Evolutionary conservation across 1,140 invertebrate genomes (phyloP).

Genomic region (Scaptomyza hsui): DNA sequence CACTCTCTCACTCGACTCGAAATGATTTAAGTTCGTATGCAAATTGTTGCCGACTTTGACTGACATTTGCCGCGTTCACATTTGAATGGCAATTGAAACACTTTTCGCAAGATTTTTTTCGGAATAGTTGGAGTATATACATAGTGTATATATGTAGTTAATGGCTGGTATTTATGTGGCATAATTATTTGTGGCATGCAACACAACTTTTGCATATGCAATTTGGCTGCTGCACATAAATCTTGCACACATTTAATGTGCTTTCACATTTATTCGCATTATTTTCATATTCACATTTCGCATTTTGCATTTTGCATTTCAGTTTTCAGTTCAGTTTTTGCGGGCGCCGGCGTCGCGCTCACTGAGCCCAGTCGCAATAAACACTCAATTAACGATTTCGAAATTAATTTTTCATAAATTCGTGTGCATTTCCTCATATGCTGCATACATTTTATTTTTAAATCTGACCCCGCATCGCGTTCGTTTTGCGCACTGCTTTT

Average conservation of each 20-base stretch:
- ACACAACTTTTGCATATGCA: constrained; percentile 35
- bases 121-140: neutral
- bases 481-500: constrained; percentile 5
- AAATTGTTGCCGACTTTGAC: constrained; percentile 79
- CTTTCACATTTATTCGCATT: constrained; percentile 66
- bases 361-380: constrained; percentile 60
- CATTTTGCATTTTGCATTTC: constrained; percentile 30
- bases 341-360: constrained; percentile 36
- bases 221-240: constrained; percentile 62
- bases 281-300: constrained; percentile 51
- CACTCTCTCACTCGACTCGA: constrained; percentile 61
- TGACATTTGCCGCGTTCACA: constrained; percentile 69
- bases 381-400: constrained; percentile 84
- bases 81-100: constrained; percentile 46
- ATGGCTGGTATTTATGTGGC: neutral
- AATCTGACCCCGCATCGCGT: constrained; percentile 32
- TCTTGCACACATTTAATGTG: constrained; percentile 69
- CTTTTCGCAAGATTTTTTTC: constrained; percentile 10
- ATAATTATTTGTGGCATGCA: constrained; percentile 31
- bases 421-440: constrained; percentile 68
- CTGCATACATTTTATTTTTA: constrained; percentile 46
- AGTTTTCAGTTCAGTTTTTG: constrained; percentile 10
- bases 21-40: constrained; percentile 83
- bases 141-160: neutral
- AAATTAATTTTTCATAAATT: constrained; percentile 83